A percentile compares a stretch with the other conserved stretches of the same genome.
Evolutionary conservation across 2,888 invertebrate genomes (phyloP).

Genomic region (Perithous albicinctus): DNA sequence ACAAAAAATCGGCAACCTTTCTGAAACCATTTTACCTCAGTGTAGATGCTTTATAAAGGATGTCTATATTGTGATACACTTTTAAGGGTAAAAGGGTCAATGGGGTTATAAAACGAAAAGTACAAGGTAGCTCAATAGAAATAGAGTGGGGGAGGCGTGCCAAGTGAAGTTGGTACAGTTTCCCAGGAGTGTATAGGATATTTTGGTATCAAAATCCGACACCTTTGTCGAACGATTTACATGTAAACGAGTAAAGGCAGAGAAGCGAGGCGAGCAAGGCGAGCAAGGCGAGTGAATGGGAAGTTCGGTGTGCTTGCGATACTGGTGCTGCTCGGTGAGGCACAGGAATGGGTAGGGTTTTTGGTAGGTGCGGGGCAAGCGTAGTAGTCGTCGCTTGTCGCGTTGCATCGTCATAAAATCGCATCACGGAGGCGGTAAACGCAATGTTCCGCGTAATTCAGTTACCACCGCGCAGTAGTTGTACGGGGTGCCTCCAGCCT

Average conservation of each 20-base stretch:
- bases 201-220: conserved; percentile 44
- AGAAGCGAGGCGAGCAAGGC: conserved; percentile 7
- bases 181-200: not conserved
- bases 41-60: not conserved
- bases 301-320: conserved; percentile 26
- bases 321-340: conserved; percentile 6
- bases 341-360: not conserved
- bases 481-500: conserved; percentile 56
- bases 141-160: not conserved
- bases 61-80: not conserved
- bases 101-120: conserved; percentile 3
- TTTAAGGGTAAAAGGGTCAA: not conserved
- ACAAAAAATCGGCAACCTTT: not conserved
- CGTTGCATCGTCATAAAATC: conserved; percentile 80
- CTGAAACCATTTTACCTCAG: not conserved
- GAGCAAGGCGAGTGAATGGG: not conserved
- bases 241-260: conserved; percentile 60
- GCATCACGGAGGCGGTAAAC: conserved; percentile 81
- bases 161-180: conserved; percentile 27
- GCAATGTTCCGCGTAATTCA: conserved; percentile 82
- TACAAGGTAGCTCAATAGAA: conserved; percentile 7
- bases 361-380: conserved; percentile 40
- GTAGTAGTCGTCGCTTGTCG: conserved; percentile 74
- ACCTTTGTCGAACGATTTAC: conserved; percentile 67
- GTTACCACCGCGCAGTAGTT: conserved; percentile 80